phyloP scores from a whole-genome alignment of 2,888 invertebrate species.

The Polydrusus cervinus region DNA sequence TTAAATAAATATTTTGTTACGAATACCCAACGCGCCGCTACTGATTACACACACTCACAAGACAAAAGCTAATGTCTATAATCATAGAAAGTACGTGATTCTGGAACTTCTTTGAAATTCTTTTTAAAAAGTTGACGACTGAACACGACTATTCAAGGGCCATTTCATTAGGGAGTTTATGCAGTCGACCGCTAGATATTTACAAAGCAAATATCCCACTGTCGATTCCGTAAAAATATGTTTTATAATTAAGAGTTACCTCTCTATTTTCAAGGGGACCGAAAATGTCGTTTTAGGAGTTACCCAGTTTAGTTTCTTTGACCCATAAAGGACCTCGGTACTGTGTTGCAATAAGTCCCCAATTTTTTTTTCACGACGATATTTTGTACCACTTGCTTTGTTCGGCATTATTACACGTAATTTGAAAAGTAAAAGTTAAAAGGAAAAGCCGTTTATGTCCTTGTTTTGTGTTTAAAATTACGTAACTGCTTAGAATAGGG shows the following conservation, averaged over 20 bases:
- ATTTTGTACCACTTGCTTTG: constrained; percentile 8
- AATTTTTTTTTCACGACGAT: constrained; percentile 6
- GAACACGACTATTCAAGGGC: constrained; percentile 13
- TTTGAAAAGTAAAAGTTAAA: not conserved
- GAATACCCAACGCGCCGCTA: not conserved
- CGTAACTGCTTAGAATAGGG: too few species aligned
- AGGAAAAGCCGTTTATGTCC: not conserved
- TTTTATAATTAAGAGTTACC: too few species aligned
- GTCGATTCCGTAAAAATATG: too few species aligned
- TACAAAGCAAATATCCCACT: too few species aligned
- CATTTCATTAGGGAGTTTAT: constrained; percentile 1
- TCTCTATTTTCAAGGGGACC: too few species aligned
- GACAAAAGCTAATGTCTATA: constrained; percentile 15
- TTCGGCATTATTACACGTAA: constrained; percentile 7
- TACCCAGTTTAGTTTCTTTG: not conserved
- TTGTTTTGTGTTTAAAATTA: not conserved
- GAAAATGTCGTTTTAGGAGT: too few species aligned
- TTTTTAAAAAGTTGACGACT: constrained; percentile 14
- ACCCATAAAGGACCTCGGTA: too few species aligned
- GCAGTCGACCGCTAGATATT: too few species aligned
- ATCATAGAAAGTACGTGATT: constrained; percentile 8
- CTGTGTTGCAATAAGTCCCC: too few species aligned
- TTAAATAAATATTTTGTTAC: too few species aligned
- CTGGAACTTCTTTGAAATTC: constrained; percentile 21
- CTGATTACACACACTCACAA: not conserved